Evolutionary conservation across 2,797 vertebrate genomes (phyloP).

Genomic region (Melanogrammus aeglefinus): DNA sequence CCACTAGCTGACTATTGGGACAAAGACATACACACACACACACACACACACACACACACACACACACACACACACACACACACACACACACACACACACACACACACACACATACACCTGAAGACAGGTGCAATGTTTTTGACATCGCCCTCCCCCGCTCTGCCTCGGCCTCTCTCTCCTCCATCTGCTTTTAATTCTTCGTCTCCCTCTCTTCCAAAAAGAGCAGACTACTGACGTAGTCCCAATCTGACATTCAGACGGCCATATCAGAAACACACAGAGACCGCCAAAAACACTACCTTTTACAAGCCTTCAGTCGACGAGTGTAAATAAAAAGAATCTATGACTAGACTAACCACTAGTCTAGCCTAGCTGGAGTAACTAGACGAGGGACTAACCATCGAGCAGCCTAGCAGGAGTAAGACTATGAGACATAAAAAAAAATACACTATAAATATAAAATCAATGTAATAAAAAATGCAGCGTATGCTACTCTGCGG

Average conservation of each 20-base stretch:
- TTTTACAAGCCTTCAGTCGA: too few relatives aligned
- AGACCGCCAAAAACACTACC: too few relatives aligned
- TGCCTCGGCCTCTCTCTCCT: not conserved
- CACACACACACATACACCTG: slow-evolving; percentile 29
- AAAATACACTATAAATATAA: not conserved
- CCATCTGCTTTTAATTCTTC: not conserved
- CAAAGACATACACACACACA: not conserved
- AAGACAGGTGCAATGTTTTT: slow-evolving; percentile 29
- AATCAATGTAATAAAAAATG: not conserved
- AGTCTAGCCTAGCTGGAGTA: too few relatives aligned
- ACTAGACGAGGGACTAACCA: too few relatives aligned
- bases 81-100: slow-evolving; percentile 8
- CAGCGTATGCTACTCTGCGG: not conserved
- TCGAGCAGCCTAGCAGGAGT: too few relatives aligned
- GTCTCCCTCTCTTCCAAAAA: not conserved
- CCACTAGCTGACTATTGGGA: not conserved
- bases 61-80: slow-evolving; percentile 7
- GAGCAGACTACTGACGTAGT: too few relatives aligned
- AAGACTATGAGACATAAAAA: not conserved
- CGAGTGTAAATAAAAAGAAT: too few relatives aligned
- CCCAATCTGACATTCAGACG: not conserved
- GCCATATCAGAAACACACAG: too few relatives aligned
- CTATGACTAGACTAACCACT: too few relatives aligned
- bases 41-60: slow-evolving; percentile 8
- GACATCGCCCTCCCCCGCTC: slow-evolving; percentile 16